Conservation (phyloP, 1,140 invertebrate genomes). For the Drosophila willistoni region DNA sequence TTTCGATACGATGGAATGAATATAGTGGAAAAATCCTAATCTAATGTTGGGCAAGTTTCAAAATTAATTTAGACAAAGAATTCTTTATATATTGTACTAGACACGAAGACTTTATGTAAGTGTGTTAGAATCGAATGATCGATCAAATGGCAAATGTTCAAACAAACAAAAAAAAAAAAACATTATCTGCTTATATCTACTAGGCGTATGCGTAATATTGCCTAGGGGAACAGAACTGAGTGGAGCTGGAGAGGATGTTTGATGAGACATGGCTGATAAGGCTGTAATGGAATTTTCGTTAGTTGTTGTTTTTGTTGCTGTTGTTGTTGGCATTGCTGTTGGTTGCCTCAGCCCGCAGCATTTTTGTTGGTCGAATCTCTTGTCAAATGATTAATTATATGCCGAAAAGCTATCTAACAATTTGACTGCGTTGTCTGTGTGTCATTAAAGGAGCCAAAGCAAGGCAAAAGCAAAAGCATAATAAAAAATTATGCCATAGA, state of each 20-base stretch:
- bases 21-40: too few species aligned
- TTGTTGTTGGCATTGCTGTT: slow-evolving; percentile 36
- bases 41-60: too few species aligned
- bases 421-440: slow-evolving; percentile 55
- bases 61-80: too few species aligned
- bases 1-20: too few species aligned
- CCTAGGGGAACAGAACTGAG: neutral
- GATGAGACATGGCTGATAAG: slow-evolving; percentile 63
- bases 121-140: neutral
- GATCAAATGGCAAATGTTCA: neutral
- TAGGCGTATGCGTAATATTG: slow-evolving; percentile 69
- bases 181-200: slow-evolving; percentile 1
- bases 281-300: slow-evolving; percentile 65
- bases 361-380: slow-evolving; percentile 36
- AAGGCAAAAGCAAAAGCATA: slow-evolving; percentile 55
- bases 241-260: slow-evolving; percentile 35
- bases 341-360: slow-evolving; percentile 62
- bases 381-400: slow-evolving; percentile 81
- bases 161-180: neutral
- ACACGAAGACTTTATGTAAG: too few species aligned
- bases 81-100: too few species aligned
- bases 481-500: slow-evolving; percentile 81
- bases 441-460: slow-evolving; percentile 63
- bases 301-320: slow-evolving; percentile 41
- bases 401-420: slow-evolving; percentile 81